Evolutionary conservation across 1,140 invertebrate genomes (phyloP).

Genomic region (Lepidurus packardi): DNA sequence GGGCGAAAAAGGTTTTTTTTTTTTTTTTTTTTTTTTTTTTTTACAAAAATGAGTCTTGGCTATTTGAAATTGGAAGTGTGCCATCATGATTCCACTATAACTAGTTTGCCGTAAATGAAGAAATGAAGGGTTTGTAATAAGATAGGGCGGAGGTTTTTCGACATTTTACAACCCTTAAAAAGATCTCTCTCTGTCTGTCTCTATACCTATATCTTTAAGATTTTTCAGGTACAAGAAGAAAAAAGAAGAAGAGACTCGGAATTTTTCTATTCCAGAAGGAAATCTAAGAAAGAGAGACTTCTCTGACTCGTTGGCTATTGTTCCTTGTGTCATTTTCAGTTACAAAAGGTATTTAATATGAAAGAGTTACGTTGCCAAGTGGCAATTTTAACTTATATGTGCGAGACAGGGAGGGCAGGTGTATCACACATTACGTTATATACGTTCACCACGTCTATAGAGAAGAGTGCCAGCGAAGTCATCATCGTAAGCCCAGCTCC

Average conservation of each 20-base stretch:
- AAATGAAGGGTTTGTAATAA: neutral
- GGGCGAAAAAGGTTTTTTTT: too few relatives aligned
- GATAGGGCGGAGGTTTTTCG: neutral
- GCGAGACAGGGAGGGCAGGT: neutral
- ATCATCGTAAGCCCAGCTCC: neutral
- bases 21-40: too few relatives aligned
- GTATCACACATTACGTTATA: neutral
- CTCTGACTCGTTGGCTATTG: neutral
- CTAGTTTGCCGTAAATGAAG: neutral
- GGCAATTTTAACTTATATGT: neutral
- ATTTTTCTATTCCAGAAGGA: neutral
- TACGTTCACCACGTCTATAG: neutral
- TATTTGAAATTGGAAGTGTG: neutral
- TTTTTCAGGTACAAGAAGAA: neutral
- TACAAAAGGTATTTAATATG: slow-evolving; percentile 2
- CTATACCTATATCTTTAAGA: too few relatives aligned
- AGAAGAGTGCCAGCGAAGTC: slow-evolving; percentile 1
- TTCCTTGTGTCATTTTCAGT: neutral
- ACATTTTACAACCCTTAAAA: slow-evolving; percentile 9
- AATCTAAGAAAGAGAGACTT: neutral
- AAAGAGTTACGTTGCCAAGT: neutral
- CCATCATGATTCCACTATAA: neutral
- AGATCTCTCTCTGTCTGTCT: neutral
- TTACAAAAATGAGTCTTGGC: neutral
- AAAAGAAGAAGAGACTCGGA: neutral